phyloP scores from a whole-genome alignment of 2,113 vertebrate genomes.

The Xiphorhynchus elegans region DNA sequence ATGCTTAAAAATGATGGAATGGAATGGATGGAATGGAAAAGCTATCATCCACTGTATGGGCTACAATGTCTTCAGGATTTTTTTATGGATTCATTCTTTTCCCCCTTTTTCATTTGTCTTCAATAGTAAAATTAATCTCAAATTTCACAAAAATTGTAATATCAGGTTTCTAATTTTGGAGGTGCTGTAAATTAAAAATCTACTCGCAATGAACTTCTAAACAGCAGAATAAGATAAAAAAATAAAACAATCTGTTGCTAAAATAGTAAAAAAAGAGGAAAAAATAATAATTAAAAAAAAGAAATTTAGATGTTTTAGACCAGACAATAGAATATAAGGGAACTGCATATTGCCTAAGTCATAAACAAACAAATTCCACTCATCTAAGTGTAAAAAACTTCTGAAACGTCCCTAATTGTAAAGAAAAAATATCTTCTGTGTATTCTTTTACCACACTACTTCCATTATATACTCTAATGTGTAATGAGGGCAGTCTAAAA shows the following conservation, averaged over 20 bases:
- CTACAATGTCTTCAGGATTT: neutral
- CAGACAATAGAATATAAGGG: neutral
- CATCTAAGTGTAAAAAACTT: neutral
- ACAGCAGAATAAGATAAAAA: neutral
- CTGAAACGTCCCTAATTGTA: neutral
- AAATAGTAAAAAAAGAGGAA: neutral
- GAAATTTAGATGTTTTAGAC: neutral
- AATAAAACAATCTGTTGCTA: neutral
- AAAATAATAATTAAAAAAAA: neutral
- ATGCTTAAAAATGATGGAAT: neutral
- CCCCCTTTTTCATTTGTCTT: neutral
- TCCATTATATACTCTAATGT: neutral
- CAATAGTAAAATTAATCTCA: neutral
- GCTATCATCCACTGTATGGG: neutral
- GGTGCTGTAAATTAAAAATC: neutral
- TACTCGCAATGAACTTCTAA: neutral
- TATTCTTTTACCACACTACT: neutral
- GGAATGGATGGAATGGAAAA: neutral
- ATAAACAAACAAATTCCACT: neutral
- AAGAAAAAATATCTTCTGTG: neutral
- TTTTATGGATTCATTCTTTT: neutral
- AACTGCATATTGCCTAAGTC: neutral
- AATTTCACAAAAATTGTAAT: neutral
- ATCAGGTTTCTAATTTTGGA: neutral
- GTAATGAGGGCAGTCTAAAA: neutral